These are phyloP conservation scores for Chrysochloris asiatica DNA, from an alignment of 2,113 vertebrate genomes.

Conservation along the genomic window DNA sequence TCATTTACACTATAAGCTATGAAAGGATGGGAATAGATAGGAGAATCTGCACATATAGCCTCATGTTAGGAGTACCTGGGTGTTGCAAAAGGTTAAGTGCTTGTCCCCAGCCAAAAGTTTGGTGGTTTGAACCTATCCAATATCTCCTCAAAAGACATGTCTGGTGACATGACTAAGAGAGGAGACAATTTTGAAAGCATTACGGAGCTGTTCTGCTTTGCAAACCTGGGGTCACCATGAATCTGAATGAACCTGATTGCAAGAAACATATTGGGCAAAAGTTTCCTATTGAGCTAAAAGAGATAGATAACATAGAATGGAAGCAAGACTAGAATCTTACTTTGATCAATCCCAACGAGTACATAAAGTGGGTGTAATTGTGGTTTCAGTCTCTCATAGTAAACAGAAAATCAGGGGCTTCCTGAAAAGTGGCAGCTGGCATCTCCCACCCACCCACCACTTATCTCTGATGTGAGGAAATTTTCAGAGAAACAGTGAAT, in stretches of 20 bases:
- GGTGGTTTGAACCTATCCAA: background rate
- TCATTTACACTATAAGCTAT: background rate
- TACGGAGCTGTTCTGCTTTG: background rate
- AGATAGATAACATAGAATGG: background rate
- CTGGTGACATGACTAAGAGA: background rate
- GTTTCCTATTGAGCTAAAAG: background rate
- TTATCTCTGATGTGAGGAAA: background rate
- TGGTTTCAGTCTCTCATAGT: background rate
- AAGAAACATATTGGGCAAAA: background rate
- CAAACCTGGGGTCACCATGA: background rate
- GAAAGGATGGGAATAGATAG: fast-evolving
- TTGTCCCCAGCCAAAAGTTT: background rate
- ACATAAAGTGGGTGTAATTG: background rate
- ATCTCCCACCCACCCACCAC: background rate
- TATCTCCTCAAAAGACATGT: background rate
- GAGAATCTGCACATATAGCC: background rate
- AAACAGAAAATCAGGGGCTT: background rate
- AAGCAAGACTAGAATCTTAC: background rate
- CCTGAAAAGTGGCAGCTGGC: background rate
- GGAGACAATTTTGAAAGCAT: background rate
- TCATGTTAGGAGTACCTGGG: background rate
- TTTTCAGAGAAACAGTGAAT: background rate
- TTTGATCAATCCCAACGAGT: background rate
- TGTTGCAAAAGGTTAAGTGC: background rate
- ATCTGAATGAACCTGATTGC: background rate